Evolutionary conservation across 2,113 vertebrate genomes (phyloP).

Genomic region (Siniperca chuatsi): DNA sequence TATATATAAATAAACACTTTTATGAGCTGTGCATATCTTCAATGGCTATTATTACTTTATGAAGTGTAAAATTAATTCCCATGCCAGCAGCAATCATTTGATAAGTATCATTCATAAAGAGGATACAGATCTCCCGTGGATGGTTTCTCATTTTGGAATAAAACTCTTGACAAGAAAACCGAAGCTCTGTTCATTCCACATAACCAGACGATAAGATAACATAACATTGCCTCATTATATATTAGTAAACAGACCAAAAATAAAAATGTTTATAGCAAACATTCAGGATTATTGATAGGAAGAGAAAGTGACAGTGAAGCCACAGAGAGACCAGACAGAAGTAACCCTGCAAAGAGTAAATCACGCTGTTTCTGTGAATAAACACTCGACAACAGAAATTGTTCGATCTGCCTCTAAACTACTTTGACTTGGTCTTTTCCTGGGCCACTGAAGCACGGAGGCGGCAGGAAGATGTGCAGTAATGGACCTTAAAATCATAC

Average conservation of each 20-base stretch:
- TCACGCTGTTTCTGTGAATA: conserved; percentile 1
- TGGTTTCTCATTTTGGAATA: conserved; percentile 6
- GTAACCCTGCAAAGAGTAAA: conserved; percentile 22
- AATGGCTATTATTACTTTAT: conserved; percentile 2
- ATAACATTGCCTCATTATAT: conserved; percentile 14
- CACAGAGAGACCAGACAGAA: not conserved
- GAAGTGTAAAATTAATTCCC: conserved; percentile 1
- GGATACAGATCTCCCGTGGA: conserved; percentile 12
- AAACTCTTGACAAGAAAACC: conserved; percentile 7
- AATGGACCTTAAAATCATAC: conserved; percentile 53
- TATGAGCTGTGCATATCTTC: not conserved
- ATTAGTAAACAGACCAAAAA: conserved; percentile 21
- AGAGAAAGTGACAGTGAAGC: not conserved
- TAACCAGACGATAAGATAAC: not conserved
- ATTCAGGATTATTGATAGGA: not conserved
- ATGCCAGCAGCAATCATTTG: conserved; percentile 18
- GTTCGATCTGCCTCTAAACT: conserved; percentile 19
- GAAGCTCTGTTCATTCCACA: not conserved
- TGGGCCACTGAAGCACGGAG: conserved; percentile 15
- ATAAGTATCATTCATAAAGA: conserved; percentile 19
- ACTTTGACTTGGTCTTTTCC: not conserved
- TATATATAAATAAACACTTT: not conserved
- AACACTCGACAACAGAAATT: not conserved
- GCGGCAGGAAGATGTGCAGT: not conserved
- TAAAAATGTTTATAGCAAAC: not conserved